A percentile compares a stretch with the other conserved stretches of the same genome.
Conservation (phyloP, 1,140 invertebrate species). For the Macrobrachium rosenbergii region DNA sequence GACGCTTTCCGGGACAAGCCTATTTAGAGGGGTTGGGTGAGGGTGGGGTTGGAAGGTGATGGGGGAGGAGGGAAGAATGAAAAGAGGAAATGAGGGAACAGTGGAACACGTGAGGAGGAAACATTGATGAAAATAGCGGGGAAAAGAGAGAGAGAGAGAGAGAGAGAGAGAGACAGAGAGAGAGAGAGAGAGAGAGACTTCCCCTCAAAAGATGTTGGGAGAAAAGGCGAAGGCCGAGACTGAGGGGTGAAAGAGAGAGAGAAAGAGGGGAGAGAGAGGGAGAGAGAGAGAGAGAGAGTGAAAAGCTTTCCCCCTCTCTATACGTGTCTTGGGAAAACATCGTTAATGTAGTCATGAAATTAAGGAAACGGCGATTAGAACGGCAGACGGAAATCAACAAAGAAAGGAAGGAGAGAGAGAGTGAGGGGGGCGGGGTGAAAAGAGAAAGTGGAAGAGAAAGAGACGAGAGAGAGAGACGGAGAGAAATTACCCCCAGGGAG, state of each 20-base stretch:
- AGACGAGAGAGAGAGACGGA: not conserved
- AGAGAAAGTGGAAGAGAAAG: not conserved
- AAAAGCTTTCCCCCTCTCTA: not conserved
- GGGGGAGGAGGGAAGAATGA: not conserved
- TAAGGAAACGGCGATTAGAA: not conserved
- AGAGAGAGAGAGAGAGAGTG: not conserved
- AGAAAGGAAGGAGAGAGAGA: not conserved
- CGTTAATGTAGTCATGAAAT: too few relatives aligned
- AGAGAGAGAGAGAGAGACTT: not conserved
- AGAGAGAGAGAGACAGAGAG: slow-evolving; percentile 7
- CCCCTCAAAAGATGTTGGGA: too few relatives aligned
- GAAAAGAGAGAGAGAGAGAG: not conserved
- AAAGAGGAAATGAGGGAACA: not conserved
- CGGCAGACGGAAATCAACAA: not conserved
- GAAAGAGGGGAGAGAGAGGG: not conserved
- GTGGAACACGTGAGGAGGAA: not conserved
- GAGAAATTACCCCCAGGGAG: not conserved
- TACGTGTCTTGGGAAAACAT: too few relatives aligned
- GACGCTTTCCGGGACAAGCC: too few relatives aligned
- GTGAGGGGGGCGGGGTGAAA: not conserved
- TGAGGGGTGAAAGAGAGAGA: not conserved
- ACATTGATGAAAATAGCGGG: not conserved
- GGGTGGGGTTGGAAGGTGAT: not conserved
- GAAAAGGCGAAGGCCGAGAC: not conserved
- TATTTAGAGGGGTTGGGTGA: too few relatives aligned